These are phyloP conservation scores for Aeoliscus strigatus DNA, from an alignment of 2,797 vertebrate genomes.

Conservation along the genomic window DNA sequence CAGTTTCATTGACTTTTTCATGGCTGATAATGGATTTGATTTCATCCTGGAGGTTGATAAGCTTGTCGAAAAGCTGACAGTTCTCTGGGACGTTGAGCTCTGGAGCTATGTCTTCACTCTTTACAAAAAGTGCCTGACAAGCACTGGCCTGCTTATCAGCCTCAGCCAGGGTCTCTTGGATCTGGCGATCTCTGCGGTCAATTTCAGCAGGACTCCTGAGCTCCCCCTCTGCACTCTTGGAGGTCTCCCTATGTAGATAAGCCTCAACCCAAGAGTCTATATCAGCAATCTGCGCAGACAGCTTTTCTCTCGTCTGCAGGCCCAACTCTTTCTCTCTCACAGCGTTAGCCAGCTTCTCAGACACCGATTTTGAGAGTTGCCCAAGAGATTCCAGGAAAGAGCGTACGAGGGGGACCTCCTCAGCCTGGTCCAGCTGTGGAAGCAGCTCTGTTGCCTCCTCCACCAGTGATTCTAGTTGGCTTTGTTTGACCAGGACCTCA, in stretches of 20 bases:
- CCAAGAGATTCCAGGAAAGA: constrained; percentile 72
- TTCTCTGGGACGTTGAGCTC: constrained; percentile 70
- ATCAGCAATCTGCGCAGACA: constrained; percentile 77
- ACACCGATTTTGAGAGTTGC: constrained; percentile 75
- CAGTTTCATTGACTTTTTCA: constrained; percentile 55
- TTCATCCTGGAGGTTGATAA: constrained; percentile 64
- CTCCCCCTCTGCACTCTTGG: constrained; percentile 47
- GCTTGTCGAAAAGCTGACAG: constrained; percentile 60
- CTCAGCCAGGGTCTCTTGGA: constrained; percentile 71
- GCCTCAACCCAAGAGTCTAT: constrained; percentile 76
- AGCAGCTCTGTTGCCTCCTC: constrained; percentile 71
- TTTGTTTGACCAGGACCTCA: constrained; percentile 74
- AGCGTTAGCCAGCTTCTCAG: constrained; percentile 71
- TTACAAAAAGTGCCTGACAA: constrained; percentile 73
- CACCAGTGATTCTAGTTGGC: constrained; percentile 69
- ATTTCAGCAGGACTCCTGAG: constrained; percentile 59
- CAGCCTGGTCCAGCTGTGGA: constrained; percentile 59
- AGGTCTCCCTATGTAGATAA: constrained; percentile 61
- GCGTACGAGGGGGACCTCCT: constrained; percentile 66
- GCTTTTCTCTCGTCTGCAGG: constrained; percentile 79
- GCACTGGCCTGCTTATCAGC: constrained; percentile 70
- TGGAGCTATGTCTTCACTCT: constrained; percentile 64
- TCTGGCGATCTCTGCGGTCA: constrained; percentile 51
- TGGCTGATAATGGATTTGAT: constrained; percentile 51
- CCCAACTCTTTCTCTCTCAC: constrained; percentile 79